Evolutionary conservation across 2,113 vertebrate species (phyloP).

Genomic region (human): DNA sequence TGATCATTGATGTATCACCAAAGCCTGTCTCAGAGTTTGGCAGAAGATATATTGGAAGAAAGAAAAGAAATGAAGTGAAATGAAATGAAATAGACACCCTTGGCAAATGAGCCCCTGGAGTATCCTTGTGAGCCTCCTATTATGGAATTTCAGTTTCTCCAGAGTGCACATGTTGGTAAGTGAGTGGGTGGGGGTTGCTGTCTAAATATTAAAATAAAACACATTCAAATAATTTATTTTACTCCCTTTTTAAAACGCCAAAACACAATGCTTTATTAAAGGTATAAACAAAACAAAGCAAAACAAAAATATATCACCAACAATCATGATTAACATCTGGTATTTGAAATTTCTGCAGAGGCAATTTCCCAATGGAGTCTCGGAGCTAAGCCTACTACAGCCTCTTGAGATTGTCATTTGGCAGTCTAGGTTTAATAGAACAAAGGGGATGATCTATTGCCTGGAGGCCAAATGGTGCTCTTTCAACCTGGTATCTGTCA

Average conservation of each 20-base stretch:
- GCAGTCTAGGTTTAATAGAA: constrained; percentile 29
- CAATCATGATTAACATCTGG: neutral
- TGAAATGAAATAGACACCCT: neutral
- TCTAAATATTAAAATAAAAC: constrained; percentile 28
- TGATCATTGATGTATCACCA: neutral
- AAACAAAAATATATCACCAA: neutral
- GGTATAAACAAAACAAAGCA: neutral
- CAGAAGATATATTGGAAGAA: neutral
- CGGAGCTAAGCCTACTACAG: neutral
- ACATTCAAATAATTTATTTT: neutral
- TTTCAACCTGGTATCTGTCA: constrained; percentile 70
- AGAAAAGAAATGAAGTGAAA: neutral
- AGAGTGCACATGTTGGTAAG: neutral
- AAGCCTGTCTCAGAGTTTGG: neutral
- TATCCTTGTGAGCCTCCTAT: neutral
- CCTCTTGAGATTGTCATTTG: constrained; percentile 34
- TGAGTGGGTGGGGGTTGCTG: neutral
- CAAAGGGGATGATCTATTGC: constrained; percentile 55
- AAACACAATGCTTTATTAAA: neutral
- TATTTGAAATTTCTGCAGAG: neutral
- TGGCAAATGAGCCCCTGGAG: neutral
- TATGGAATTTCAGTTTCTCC: neutral
- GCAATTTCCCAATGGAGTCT: neutral
- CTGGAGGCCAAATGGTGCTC: constrained; percentile 27
- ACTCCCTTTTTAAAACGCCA: neutral